Percentiles rank a stretch among this genome's conserved stretches.
Evolutionary conservation across 2,888 invertebrate species (phyloP).

Genomic region (Ornithoptera alexandrae): DNA sequence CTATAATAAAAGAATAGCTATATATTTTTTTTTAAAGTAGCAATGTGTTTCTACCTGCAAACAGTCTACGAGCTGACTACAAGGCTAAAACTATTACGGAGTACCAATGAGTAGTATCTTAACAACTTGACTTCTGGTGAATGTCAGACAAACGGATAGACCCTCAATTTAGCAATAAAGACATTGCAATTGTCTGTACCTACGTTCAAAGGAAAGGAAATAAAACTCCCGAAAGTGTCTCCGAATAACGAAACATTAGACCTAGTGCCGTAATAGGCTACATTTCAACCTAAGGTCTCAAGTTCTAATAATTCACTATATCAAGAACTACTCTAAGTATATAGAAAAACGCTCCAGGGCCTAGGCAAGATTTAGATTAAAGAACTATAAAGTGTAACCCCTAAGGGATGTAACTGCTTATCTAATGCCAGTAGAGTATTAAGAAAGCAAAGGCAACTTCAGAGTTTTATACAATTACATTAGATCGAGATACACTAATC

Average conservation of each 20-base stretch:
- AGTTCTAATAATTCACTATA: slow-evolving; percentile 10
- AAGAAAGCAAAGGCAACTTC: slow-evolving; percentile 16
- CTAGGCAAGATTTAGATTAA: slow-evolving; percentile 3
- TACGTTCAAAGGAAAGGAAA: too few species aligned
- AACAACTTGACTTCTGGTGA: too few species aligned
- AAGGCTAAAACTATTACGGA: too few species aligned
- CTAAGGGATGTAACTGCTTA: slow-evolving; percentile 5
- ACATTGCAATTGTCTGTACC: neutral
- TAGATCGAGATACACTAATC: slow-evolving; percentile 8
- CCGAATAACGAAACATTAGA: neutral
- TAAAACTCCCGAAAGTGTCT: too few species aligned
- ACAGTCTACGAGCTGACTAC: too few species aligned
- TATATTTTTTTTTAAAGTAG: too few species aligned
- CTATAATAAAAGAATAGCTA: too few species aligned
- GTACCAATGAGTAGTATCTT: too few species aligned
- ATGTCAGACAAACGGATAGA: too few species aligned
- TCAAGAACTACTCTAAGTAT: slow-evolving; percentile 12
- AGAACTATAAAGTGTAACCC: slow-evolving; percentile 9
- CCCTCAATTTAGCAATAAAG: too few species aligned
- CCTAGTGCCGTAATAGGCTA: neutral
- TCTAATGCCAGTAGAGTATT: neutral
- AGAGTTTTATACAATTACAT: slow-evolving; percentile 1
- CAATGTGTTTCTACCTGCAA: too few species aligned
- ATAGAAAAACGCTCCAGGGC: neutral
- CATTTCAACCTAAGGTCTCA: neutral